Evolutionary conservation across 1,140 invertebrate species (phyloP).

Genomic region (Vanessa tameamea): DNA sequence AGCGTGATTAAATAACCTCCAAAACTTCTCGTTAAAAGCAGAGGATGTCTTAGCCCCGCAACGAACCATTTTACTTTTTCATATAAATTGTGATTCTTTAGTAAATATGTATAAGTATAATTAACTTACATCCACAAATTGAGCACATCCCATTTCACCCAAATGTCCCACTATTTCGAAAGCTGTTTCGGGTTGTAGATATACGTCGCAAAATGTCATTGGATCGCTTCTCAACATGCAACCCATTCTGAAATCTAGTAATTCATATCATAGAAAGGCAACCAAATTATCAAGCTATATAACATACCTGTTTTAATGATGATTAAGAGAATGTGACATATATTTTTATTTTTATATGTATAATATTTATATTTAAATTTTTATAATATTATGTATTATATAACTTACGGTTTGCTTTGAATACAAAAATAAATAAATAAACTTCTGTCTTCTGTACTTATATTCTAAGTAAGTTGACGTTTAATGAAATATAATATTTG

Average conservation of each 20-base stretch:
- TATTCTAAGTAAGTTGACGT: too few species aligned
- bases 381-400: background rate
- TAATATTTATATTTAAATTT: background rate
- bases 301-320: too few species aligned
- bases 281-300: too few species aligned
- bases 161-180: conserved; percentile 92
- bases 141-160: conserved; percentile 93
- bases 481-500: too few species aligned
- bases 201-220: conserved; percentile 93
- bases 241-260: conserved; percentile 80
- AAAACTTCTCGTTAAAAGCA: too few species aligned
- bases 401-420: too few species aligned
- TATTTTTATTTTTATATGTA: background rate
- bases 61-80: too few species aligned
- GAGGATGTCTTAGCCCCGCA: too few species aligned
- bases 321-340: background rate
- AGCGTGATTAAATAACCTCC: too few species aligned
- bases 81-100: background rate
- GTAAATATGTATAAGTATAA: background rate
- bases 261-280: background rate
- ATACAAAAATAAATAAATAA: too few species aligned
- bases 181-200: conserved; percentile 92
- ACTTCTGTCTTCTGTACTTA: too few species aligned
- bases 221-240: conserved; percentile 91
- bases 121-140: conserved; percentile 92